These are phyloP conservation scores for Acanthornis magna DNA, from an alignment of 2,797 vertebrate genomes.

Conservation along the genomic window DNA sequence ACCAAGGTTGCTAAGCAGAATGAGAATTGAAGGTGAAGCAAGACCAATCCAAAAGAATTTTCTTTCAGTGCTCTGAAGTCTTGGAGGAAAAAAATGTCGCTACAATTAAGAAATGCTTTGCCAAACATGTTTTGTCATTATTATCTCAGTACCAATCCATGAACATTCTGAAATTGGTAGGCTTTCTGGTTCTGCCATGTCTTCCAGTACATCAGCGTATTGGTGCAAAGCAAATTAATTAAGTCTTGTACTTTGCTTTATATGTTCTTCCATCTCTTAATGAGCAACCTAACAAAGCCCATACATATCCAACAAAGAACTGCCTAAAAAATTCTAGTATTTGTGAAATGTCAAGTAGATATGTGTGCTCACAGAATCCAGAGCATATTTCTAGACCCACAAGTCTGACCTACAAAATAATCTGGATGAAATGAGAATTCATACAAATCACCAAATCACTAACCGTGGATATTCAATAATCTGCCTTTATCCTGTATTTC, in stretches of 20 bases:
- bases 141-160: neutral
- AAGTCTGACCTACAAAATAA: neutral
- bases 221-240: neutral
- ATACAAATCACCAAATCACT: neutral
- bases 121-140: neutral
- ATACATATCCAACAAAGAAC: neutral
- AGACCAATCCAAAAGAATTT: neutral
- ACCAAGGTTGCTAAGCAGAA: neutral
- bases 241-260: neutral
- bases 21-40: neutral
- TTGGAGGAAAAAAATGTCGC: neutral
- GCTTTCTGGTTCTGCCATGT: neutral
- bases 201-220: neutral
- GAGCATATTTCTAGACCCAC: neutral
- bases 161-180: neutral
- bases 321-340: neutral
- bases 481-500: neutral
- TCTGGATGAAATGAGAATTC: neutral
- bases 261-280: neutral
- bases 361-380: neutral
- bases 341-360: neutral
- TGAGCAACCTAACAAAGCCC: neutral
- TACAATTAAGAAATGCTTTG: neutral
- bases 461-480: neutral
- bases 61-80: neutral